Conservation (phyloP, 2,113 vertebrate species). For the Lamprotornis superbus region DNA sequence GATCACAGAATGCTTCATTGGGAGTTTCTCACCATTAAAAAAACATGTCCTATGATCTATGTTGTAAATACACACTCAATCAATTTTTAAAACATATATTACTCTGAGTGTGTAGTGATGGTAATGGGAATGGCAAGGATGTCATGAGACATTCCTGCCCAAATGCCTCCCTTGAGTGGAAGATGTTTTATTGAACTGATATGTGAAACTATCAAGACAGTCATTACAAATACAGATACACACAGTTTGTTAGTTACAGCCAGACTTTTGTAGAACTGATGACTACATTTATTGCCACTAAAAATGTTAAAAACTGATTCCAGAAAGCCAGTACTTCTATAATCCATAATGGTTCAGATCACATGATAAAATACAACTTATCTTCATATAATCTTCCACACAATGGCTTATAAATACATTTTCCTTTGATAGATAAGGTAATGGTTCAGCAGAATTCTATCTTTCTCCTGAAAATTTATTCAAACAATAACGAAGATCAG, state of each 20-base stretch:
- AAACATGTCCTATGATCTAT: conserved; percentile 25
- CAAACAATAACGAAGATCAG: conserved; percentile 40
- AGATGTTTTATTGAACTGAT: conserved; percentile 48
- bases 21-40: conserved; percentile 51
- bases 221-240: conserved; percentile 25
- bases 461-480: conserved; percentile 40
- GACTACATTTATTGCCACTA: conserved; percentile 21
- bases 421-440: conserved; percentile 45
- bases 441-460: conserved; percentile 48
- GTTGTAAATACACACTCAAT: conserved; percentile 40
- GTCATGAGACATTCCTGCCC: conserved; percentile 46
- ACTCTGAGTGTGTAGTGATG: background rate
- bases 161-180: conserved; percentile 39
- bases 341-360: background rate
- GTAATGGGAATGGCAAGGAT: conserved; percentile 37
- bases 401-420: conserved; percentile 39
- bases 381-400: conserved; percentile 36
- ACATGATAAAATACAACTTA: conserved; percentile 24
- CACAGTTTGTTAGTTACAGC: background rate
- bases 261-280: conserved; percentile 11
- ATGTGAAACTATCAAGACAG: conserved; percentile 22
- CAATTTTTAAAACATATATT: conserved; percentile 53
- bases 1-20: conserved; percentile 21
- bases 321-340: conserved; percentile 13
- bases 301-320: conserved; percentile 27